Conservation (phyloP, 2,113 vertebrate species). For the Phylloscopus whistleri region DNA sequence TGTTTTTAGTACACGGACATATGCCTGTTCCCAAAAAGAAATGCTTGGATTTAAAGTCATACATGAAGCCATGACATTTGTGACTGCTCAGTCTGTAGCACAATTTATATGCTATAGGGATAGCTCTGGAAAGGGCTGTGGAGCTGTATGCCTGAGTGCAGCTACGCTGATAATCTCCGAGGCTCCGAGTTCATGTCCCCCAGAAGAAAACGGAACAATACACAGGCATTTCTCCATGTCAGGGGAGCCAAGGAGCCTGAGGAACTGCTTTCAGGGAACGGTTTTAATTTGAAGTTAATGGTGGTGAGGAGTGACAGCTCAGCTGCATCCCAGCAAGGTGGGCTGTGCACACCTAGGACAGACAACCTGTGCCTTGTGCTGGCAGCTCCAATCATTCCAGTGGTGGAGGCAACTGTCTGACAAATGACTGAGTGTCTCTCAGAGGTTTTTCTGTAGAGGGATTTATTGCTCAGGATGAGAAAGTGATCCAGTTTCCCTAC, state of each 20-base stretch:
- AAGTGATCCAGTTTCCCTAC: background rate
- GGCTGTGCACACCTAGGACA: background rate
- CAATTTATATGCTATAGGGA: background rate
- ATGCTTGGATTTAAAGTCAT: slow-evolving; percentile 50
- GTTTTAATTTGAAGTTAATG: background rate
- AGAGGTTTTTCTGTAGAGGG: background rate
- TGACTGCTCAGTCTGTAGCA: slow-evolving; percentile 48
- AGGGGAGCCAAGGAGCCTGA: background rate
- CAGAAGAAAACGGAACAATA: background rate
- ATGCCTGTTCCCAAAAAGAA: slow-evolving; percentile 59
- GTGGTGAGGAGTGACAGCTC: background rate
- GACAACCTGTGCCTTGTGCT: background rate
- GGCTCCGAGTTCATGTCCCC: background rate
- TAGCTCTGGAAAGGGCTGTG: background rate
- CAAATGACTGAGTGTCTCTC: background rate
- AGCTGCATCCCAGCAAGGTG: background rate
- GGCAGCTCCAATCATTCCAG: background rate
- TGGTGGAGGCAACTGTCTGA: background rate
- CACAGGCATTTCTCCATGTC: background rate
- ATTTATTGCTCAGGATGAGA: background rate
- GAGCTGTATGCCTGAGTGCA: background rate
- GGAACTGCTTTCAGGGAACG: background rate
- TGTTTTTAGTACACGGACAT: slow-evolving; percentile 55
- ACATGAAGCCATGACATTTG: slow-evolving; percentile 30
- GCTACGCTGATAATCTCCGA: background rate